Evolutionary conservation across 2,888 invertebrate genomes (phyloP), one percentile per base, ranked within the genome.

Genomic region (Spisula solida): DNA sequence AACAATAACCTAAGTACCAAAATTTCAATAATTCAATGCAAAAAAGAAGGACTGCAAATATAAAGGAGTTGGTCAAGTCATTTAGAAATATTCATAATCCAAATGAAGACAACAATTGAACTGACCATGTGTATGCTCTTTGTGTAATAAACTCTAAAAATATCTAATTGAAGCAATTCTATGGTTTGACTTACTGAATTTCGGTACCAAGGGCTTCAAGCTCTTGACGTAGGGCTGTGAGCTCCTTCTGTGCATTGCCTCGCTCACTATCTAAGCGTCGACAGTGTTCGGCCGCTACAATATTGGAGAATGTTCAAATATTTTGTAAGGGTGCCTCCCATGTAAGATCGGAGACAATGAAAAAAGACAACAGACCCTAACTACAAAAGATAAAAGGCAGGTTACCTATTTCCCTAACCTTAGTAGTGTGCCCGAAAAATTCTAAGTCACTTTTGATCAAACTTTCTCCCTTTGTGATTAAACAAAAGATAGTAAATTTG

Each of bases 141-240:
- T 31, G 75, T 16, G 0, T 75, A 31, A 34, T 34, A 34, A 60
- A 75, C 81, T 66, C 34, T 81, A 55, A 81, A 75, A 51, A 51
- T 87, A 31, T 47, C 51, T 89, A 81, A 86, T 41, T 47, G 14
- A 47, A 47, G 56, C 70, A 86, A 60, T 70, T 86, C 56, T 66
- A 81, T 80, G 31, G 47, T 88, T 87, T 85, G 90, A 95, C 95
- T 95, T 95, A 95, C 95, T 95, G 94, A 93, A 95, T 95, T 86
- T 95, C 93, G 86, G 92, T 90, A 92, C 93, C 94, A 84, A 95
- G 92, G 92, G 92, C 89, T 91, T 93, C 92, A 83, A 95, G 93
- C 92, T 95, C 94, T 89, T 91, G 91, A 84, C 91, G 93, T 86
- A 95, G 93, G 85, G 93, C 92, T 87, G 86, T 85, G 86, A 93